Evolutionary conservation across 2,113 vertebrate genomes (phyloP).

Genomic region (Leptobrachium ailaonicum): DNA sequence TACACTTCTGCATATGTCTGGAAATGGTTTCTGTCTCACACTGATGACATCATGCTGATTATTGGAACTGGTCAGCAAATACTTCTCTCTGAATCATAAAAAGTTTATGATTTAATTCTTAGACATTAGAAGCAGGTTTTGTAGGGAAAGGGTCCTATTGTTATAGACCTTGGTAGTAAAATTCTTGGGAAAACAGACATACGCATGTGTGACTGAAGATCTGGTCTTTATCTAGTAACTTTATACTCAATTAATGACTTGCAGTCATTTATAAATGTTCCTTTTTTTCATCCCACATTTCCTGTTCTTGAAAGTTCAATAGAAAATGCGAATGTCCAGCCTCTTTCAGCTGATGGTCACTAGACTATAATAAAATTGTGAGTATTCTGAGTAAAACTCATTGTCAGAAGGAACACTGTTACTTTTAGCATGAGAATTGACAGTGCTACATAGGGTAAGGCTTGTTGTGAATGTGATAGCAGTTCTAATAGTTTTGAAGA

Average conservation of each 20-base stretch:
- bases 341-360: not conserved
- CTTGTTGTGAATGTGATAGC: no score
- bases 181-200: slow-evolving; percentile 28
- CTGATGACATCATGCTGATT: slow-evolving; percentile 30
- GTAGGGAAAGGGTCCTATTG: slow-evolving; percentile 7
- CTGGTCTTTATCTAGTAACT: slow-evolving; percentile 30
- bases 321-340: not conserved
- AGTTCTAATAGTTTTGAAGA: no score
- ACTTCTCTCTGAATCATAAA: slow-evolving; percentile 23
- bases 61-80: slow-evolving; percentile 27
- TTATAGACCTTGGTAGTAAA: slow-evolving; percentile 31
- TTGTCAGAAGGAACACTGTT: no score
- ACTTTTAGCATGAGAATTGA: no score
- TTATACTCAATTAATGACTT: slow-evolving; percentile 21
- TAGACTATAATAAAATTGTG: no score
- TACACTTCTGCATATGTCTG: slow-evolving; percentile 43
- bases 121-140: slow-evolving; percentile 25
- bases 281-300: slow-evolving; percentile 16
- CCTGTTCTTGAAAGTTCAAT: slow-evolving; percentile 3
- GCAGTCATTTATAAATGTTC: slow-evolving; percentile 9
- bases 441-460: no score
- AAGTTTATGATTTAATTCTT: slow-evolving; percentile 32
- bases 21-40: slow-evolving; percentile 15
- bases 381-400: no score
- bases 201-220: slow-evolving; percentile 19